Conservation (phyloP, 2,888 invertebrate genomes). For the Hypolimnas misippus region DNA sequence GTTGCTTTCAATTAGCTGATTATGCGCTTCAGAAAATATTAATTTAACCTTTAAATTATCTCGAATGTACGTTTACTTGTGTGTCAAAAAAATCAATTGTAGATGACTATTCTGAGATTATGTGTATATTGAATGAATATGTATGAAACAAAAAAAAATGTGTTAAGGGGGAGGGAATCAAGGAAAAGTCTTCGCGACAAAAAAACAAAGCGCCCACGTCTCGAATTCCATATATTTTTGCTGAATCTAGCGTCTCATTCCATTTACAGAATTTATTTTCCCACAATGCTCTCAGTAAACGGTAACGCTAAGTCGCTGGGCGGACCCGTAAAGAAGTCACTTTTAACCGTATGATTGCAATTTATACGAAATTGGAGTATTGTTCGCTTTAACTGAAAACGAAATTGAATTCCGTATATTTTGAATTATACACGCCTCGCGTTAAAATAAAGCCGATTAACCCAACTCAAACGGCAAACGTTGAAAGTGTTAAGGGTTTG, state of each 20-base stretch:
- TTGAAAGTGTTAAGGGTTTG: slow-evolving; percentile 56
- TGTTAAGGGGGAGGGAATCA: neutral
- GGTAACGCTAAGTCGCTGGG: slow-evolving; percentile 52
- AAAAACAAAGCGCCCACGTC: slow-evolving; percentile 35
- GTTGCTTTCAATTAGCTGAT: slow-evolving; percentile 32
- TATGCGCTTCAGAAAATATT: slow-evolving; percentile 25
- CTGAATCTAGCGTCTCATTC: slow-evolving; percentile 54
- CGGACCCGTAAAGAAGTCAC: slow-evolving; percentile 55
- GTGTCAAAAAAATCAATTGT: neutral
- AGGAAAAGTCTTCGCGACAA: slow-evolving; percentile 38
- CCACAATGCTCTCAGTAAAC: slow-evolving; percentile 58
- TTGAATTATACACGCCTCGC: neutral
- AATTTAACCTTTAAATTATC: slow-evolving; percentile 9
- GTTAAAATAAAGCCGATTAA: slow-evolving; percentile 16
- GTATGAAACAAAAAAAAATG: neutral
- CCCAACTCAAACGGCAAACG: slow-evolving; percentile 8
- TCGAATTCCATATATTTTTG: slow-evolving; percentile 50
- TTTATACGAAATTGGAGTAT: slow-evolving; percentile 43
- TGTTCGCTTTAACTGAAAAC: slow-evolving; percentile 3
- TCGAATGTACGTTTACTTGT: neutral
- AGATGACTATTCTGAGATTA: too few species aligned
- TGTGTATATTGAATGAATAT: too few species aligned
- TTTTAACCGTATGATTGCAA: slow-evolving; percentile 54
- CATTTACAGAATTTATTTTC: slow-evolving; percentile 64
- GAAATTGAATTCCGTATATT: slow-evolving; percentile 11